Conservation (phyloP, 2,113 vertebrate species). For the Dryoscopus gambensis region DNA sequence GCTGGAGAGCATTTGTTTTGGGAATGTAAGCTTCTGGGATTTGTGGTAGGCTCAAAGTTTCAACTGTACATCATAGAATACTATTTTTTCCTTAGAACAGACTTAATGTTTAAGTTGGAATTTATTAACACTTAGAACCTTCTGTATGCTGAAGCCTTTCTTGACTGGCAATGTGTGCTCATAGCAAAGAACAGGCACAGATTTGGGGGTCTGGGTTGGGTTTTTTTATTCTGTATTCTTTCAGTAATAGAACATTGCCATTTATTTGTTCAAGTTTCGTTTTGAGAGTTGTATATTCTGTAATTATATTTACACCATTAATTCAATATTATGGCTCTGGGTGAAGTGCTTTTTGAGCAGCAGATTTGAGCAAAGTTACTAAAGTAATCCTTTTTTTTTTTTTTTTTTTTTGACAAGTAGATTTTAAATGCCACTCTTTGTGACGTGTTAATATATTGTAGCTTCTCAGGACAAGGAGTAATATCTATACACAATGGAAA, state of each 20-base stretch:
- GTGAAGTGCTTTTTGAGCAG: background rate
- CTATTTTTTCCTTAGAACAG: background rate
- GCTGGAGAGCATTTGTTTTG: conserved; percentile 51
- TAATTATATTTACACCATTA: background rate
- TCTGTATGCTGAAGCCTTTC: background rate
- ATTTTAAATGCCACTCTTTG: background rate
- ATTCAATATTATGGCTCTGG: background rate
- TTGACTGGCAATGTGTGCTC: background rate
- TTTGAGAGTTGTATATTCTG: background rate
- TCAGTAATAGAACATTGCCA: background rate
- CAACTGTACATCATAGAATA: background rate
- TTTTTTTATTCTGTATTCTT: background rate
- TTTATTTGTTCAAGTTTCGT: background rate
- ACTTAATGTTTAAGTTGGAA: conserved; percentile 14
- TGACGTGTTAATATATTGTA: background rate
- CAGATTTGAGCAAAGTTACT: background rate
- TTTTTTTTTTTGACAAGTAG: background rate
- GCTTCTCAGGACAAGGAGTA: background rate
- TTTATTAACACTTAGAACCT: conserved; percentile 16
- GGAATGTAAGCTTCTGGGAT: conserved; percentile 41
- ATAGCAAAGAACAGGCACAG: background rate
- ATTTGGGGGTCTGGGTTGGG: fast-evolving
- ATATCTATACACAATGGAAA: background rate
- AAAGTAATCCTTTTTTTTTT: background rate
- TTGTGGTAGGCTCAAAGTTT: conserved; percentile 49